These are phyloP conservation scores for Pleuronectes platessa DNA, from an alignment of 2,113 vertebrate species.

Conservation along the genomic window DNA sequence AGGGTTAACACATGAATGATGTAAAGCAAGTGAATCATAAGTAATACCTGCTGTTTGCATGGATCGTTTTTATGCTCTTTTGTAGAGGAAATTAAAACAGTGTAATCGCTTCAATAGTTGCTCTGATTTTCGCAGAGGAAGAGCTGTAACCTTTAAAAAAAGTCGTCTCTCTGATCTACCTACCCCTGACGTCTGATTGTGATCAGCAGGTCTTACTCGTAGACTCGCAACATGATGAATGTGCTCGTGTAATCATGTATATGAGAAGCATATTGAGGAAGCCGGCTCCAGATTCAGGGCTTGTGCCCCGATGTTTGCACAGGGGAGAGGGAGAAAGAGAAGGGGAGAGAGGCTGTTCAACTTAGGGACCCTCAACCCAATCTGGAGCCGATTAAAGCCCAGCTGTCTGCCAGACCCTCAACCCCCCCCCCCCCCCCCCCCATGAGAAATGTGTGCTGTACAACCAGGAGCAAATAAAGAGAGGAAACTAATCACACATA, in stretches of 20 bases:
- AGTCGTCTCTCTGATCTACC: slow-evolving; percentile 46
- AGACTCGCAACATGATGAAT: slow-evolving; percentile 62
- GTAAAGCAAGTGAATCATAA: slow-evolving; percentile 10
- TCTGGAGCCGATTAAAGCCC: slow-evolving; percentile 90
- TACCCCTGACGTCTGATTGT: slow-evolving; percentile 51
- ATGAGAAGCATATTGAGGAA: slow-evolving; percentile 75
- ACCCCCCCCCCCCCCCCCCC: slow-evolving; percentile 29
- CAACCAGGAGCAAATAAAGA: slow-evolving; percentile 76
- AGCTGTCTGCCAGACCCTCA: slow-evolving; percentile 83
- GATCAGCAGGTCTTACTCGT: slow-evolving; percentile 58
- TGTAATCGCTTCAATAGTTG: slow-evolving; percentile 28
- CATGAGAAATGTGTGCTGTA: slow-evolving; percentile 72
- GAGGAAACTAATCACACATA: slow-evolving; percentile 80
- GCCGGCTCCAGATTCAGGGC: slow-evolving; percentile 50
- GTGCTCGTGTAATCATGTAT: slow-evolving; percentile 69
- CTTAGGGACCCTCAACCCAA: slow-evolving; percentile 76
- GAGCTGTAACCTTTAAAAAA: slow-evolving; percentile 34
- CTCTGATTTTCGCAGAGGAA: slow-evolving; percentile 12
- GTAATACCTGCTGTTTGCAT: slow-evolving; percentile 36
- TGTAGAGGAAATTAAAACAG: slow-evolving; percentile 26
- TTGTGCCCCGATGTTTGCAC: slow-evolving; percentile 66
- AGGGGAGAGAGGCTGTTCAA: slow-evolving; percentile 44
- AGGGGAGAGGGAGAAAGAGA: slow-evolving; percentile 15
- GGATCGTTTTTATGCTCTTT: slow-evolving; percentile 21
- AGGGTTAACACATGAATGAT: slow-evolving; percentile 24